Base-by-base conservation (phyloP, 2,888 invertebrate species). In the Drosophila yooni region DNA sequence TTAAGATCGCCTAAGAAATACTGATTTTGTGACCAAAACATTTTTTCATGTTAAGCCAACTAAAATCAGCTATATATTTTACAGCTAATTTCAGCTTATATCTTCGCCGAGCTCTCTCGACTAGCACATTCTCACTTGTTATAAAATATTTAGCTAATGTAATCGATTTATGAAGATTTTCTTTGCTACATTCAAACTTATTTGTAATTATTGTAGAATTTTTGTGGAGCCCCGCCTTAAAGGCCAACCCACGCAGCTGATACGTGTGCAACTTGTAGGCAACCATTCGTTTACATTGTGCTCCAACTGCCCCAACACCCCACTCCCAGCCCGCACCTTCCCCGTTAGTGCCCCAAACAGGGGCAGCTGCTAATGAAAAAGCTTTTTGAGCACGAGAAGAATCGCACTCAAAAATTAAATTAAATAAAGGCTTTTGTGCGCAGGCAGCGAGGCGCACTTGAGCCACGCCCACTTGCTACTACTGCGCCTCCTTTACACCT, bases 401-500 rank as follows among this genome's bases (percentile, higher is more conserved):
- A 25, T 46, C 74, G 66, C 77, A 70, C 82, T 82, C 81, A 83
- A 86, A 89, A 90, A 91, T 91, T 85, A 91, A 88, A 90, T 91
- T 88, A 91, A 90, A 91, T 90, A 91, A 90, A 90, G 91, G 86
- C 87, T 89, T 87, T 88, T 90, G 76, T 81, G 69, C 65, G 70
- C 82, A 69, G 62, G 70, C 79, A 81, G 64, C 66, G 76, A 76
- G 73, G 76, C 79, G 68, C 46, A 79, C 74, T 82, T 62, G 61
- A 62, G 83, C 75, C 78, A 76, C 73, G 71, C 80, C 69, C 70
- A 70, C 66, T 50, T 15, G 36, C 57, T n/a, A 34, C 52, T 13
- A 13, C n/a, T 50, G 18, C 25, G 27, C 36, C 15, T 7, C 10
- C 46, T 8, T 8, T 1, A 25, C 25, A 46, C 25, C 4, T 46